These are phyloP conservation scores for Euleptes europaea DNA, from an alignment of 2,113 vertebrate species.

Conservation along the genomic window DNA sequence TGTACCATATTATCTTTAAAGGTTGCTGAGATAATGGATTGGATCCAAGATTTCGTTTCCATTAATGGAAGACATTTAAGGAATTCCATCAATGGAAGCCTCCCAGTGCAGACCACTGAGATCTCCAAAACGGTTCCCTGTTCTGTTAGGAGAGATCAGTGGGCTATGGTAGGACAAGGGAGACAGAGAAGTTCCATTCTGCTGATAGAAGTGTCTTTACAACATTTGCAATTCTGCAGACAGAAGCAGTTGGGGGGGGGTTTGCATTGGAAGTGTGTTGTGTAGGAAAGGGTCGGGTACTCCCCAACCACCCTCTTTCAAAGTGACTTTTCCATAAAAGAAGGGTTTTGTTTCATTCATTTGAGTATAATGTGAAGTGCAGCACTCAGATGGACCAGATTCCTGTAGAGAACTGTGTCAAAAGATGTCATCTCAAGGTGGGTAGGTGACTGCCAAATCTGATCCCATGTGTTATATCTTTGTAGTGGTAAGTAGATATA, in stretches of 20 bases:
- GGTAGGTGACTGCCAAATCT: neutral
- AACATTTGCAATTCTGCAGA: too few relatives aligned
- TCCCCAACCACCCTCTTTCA: neutral
- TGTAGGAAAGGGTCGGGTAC: neutral
- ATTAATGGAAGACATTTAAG: too few relatives aligned
- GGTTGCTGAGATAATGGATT: too few relatives aligned
- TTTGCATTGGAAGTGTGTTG: neutral
- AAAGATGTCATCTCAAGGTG: neutral
- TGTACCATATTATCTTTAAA: neutral
- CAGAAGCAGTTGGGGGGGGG: neutral
- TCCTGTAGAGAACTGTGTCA: neutral
- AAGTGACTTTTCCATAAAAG: neutral
- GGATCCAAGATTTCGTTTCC: too few relatives aligned
- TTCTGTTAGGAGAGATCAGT: too few relatives aligned
- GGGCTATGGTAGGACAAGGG: too few relatives aligned
- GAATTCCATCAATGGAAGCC: too few relatives aligned
- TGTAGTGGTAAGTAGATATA: neutral
- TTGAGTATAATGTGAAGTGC: neutral
- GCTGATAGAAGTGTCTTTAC: neutral
- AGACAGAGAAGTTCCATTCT: too few relatives aligned
- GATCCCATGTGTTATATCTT: constrained; percentile 25
- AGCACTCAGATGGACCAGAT: neutral
- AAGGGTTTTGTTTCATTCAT: neutral
- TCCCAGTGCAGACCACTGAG: too few relatives aligned
- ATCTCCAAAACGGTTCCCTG: too few relatives aligned